Conservation (phyloP, 2,113 vertebrate genomes). For the Pseudorasbora parva region DNA sequence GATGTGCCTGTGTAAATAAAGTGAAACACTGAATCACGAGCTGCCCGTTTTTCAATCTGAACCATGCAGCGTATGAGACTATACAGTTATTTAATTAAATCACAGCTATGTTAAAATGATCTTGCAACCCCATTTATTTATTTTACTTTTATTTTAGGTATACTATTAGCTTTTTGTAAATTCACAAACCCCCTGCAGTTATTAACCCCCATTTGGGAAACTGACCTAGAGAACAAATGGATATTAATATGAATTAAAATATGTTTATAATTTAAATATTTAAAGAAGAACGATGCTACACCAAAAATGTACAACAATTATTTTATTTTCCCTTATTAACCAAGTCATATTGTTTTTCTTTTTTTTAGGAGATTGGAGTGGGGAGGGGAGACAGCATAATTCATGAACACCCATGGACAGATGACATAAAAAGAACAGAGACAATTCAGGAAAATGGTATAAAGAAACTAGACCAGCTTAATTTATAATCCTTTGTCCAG, state of each 20-base stretch:
- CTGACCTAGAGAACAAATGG: neutral
- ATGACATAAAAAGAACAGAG: neutral
- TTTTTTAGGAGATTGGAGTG: conserved; percentile 1
- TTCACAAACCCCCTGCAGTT: neutral
- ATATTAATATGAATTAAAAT: neutral
- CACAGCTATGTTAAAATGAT: neutral
- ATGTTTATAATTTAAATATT: too few species aligned
- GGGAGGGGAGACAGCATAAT: neutral
- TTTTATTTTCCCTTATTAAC: neutral
- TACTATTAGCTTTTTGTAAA: neutral
- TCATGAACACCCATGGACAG: neutral
- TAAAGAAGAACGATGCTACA: neutral
- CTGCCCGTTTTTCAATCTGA: neutral
- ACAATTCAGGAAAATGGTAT: conserved; percentile 31
- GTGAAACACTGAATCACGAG: neutral
- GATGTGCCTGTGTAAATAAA: neutral
- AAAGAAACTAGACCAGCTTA: neutral
- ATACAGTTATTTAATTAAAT: neutral
- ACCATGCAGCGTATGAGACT: neutral
- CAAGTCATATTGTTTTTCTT: neutral
- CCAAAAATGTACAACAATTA: too few species aligned
- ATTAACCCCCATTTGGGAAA: neutral
- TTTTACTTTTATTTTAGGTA: neutral
- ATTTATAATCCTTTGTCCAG: neutral
- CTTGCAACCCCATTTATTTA: neutral